Evolutionary conservation across 2,888 invertebrate genomes (phyloP), one percentile per base, ranked within the genome.

Genomic region (Sialis fuliginosa): DNA sequence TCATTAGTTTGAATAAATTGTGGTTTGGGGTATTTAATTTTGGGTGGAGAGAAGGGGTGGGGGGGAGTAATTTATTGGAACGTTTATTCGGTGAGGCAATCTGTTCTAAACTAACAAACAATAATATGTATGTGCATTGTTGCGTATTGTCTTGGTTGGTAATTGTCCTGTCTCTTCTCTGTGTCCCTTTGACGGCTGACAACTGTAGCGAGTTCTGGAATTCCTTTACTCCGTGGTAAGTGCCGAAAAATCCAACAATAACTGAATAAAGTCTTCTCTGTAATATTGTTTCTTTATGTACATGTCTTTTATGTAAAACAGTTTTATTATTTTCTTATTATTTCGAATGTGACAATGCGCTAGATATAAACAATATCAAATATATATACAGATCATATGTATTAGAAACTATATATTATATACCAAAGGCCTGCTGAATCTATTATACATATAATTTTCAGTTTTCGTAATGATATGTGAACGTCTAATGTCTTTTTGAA

Each of bases 161-260:
- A 65, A 65, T 63, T 66, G 65, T 66, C 66, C 66, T 66, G 65
- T 65, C 65, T 39, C 44, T 66, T 65, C 65, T 72, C 71, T 77
- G 76, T 77, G 76, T 76, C 75, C 76, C 76, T 75, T 22, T 74
- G 71, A 70, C 71, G 71, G 71, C 70, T 76, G 76, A 76, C 71
- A 75, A 75, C 75, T 75, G 74, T 22, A 22, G 22, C 22, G 22
- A 22, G 73, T 74, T 71, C 60, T 63, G 64, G 22, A 22, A 64
- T 64, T 63, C 64, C 61, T 64, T 60, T 54, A 62, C 64, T 62
- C 61, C 68, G 81, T 87, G 90, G 90, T 86, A 87, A 87, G 83
- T 91, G 90, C 87, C 90, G 90, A 90, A 90, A 86, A 82, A 89
- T 88, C 82, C 10, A 12, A 43, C 22, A 33, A 43, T 43, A 33